Evolutionary conservation across 2,797 vertebrate species (phyloP), one percentile per base, ranked within the genome.

Genomic region (Perdix hodgsoniae): DNA sequence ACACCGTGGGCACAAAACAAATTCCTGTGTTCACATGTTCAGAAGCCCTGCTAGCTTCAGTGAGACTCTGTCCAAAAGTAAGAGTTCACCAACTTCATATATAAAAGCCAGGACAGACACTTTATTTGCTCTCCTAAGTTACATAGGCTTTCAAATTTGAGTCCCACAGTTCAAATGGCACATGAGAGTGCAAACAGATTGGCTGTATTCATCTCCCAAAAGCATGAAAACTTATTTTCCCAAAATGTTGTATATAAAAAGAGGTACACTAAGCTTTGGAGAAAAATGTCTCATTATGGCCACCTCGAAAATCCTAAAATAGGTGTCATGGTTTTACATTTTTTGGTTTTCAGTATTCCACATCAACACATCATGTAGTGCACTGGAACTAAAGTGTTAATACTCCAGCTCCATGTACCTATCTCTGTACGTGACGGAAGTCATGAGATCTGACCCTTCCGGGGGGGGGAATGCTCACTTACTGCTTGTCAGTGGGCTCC

Each of bases 141-240:
- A 81, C 50, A 86, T 89, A 83, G 47, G 79, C 50, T 87, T 94
- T 66, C 31, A 17, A 78, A 92, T 70, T 95, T 78, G 76, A 89
- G 91, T 95, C 93, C 91, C 1, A 0, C 49, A 89, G 50, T 66
- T 89, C 86, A 94, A 93, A 91, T 69, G 75, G 75, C 78, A 85
- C 87, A 66, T 72, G 49, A 83, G 83, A 91, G 78, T 42, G 73
- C 75, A 94, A 95, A 87, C 92, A 93, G 92, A 94, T 93, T 89
- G 82, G 59, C 39, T 91, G 59, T 37, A 64, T 26, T 71, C 88
- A 65, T 88, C 42, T 83, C 91, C 85, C 66, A 85, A 72, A 78
- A 83, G 63, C 82, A 93, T 26, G 82, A 89, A 91, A 91, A 91
- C 66, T 91, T 56, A 52, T 11, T 73, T 94, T 92, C 88, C 56